A percentile compares a stretch with the other conserved stretches of the same genome.
Evolutionary conservation across 1,140 invertebrate genomes (phyloP).

Genomic region (Drosophila truncata): DNA sequence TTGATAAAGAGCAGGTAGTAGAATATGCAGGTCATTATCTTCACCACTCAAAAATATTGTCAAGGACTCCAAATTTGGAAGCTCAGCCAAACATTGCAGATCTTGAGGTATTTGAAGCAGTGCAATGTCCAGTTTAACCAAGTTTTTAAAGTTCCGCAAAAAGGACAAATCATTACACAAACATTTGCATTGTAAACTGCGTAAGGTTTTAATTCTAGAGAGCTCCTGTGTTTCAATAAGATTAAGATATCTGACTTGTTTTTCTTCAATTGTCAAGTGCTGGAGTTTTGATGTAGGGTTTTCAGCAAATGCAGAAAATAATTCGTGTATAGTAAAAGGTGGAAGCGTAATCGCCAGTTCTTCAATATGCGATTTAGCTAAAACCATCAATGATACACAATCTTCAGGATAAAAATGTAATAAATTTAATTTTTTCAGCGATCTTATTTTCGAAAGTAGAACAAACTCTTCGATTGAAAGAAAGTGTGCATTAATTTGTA

Average conservation of each 20-base stretch:
- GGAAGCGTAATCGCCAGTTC: not conserved
- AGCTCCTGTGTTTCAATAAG: no score
- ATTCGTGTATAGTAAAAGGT: no score
- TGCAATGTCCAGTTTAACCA: not conserved
- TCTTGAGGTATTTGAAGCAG: no score
- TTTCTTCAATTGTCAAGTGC: no score
- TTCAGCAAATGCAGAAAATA: not conserved
- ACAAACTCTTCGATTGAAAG: not conserved
- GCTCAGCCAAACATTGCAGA: not conserved
- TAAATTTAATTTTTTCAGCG: not conserved
- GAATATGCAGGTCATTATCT: no score
- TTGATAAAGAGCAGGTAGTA: no score
- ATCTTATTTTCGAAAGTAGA: not conserved
- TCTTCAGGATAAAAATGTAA: no score
- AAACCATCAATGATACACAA: no score
- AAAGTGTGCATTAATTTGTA: no score
- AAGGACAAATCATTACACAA: no score
- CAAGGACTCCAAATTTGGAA: not conserved
- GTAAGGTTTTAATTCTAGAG: not conserved
- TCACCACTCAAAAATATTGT: not conserved
- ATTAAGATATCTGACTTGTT: no score
- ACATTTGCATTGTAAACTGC: no score
- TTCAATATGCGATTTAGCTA: slow-evolving; percentile 8
- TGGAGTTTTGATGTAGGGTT: not conserved
- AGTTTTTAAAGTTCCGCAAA: not conserved